These are phyloP conservation scores for Schizopygopsis pylzovi DNA, from an alignment of 2,797 vertebrate genomes.

Conservation along the genomic window DNA sequence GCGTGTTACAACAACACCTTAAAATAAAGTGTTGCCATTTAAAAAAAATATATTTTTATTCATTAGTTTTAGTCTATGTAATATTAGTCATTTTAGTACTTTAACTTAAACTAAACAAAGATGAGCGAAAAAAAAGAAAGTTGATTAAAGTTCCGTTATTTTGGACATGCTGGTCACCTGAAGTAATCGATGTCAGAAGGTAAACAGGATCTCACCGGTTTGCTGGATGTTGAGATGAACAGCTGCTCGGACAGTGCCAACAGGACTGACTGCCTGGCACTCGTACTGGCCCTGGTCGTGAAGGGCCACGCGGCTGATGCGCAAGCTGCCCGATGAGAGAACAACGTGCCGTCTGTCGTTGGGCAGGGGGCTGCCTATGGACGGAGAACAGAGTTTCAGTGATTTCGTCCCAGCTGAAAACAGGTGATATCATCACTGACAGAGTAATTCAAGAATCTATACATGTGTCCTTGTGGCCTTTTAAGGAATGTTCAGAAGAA, in stretches of 20 bases:
- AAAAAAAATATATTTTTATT: background rate
- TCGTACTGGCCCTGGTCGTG: constrained; percentile 98
- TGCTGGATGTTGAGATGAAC: constrained; percentile 91
- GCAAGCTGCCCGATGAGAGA: constrained; percentile 87
- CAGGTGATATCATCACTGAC: background rate
- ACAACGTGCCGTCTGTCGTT: constrained; percentile 90
- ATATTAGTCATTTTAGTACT: background rate
- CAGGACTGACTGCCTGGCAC: constrained; percentile 94
- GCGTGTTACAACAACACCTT: too few relatives aligned
- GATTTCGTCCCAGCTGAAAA: background rate
- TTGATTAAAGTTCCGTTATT: background rate
- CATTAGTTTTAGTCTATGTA: background rate
- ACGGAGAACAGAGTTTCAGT: background rate
- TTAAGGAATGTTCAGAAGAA: background rate
- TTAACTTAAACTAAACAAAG: background rate
- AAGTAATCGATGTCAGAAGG: background rate
- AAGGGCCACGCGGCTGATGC: constrained; percentile 88
- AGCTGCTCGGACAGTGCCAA: constrained; percentile 83
- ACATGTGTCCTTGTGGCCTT: background rate
- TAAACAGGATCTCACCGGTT: constrained; percentile 80
- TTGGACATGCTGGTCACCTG: background rate
- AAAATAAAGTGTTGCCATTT: too few relatives aligned
- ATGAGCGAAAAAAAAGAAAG: background rate
- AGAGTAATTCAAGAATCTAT: background rate
- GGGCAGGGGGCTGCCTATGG: constrained; percentile 86